These are phyloP conservation scores for Nephotettix cincticeps DNA, from an alignment of 1,140 invertebrate species.

Conservation along the genomic window DNA sequence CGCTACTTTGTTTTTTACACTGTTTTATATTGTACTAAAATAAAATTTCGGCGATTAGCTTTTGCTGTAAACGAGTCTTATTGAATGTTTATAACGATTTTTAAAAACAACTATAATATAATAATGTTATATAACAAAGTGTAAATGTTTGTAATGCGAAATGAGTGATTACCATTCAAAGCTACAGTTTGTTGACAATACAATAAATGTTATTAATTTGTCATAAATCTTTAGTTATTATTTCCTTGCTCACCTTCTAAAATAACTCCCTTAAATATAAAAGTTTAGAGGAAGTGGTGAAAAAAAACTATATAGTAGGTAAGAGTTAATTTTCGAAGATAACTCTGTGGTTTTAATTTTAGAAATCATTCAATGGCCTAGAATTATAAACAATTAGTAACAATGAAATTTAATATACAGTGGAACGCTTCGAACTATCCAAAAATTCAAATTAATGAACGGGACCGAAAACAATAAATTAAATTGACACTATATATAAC, in stretches of 20 bases:
- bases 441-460: too few species aligned
- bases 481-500: too few species aligned
- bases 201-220: conserved; percentile 24
- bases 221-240: background rate
- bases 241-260: background rate
- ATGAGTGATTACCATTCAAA: conserved; percentile 6
- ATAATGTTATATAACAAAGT: conserved; percentile 3
- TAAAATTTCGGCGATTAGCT: background rate
- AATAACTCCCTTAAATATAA: too few species aligned
- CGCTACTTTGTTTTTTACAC: conserved; percentile 5
- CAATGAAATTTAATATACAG: too few species aligned
- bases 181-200: conserved; percentile 19
- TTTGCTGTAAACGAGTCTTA: background rate
- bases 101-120: background rate
- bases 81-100: conserved; percentile 16
- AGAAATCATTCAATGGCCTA: too few species aligned
- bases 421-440: too few species aligned
- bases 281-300: too few species aligned
- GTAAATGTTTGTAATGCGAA: conserved; percentile 16
- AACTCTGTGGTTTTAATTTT: too few species aligned
- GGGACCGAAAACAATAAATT: too few species aligned
- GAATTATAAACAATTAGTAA: too few species aligned
- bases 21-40: background rate
- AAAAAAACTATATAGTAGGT: too few species aligned
- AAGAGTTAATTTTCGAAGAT: too few species aligned